Conservation (phyloP, 2,888 invertebrate species). For the Scaeva pyrastri region DNA sequence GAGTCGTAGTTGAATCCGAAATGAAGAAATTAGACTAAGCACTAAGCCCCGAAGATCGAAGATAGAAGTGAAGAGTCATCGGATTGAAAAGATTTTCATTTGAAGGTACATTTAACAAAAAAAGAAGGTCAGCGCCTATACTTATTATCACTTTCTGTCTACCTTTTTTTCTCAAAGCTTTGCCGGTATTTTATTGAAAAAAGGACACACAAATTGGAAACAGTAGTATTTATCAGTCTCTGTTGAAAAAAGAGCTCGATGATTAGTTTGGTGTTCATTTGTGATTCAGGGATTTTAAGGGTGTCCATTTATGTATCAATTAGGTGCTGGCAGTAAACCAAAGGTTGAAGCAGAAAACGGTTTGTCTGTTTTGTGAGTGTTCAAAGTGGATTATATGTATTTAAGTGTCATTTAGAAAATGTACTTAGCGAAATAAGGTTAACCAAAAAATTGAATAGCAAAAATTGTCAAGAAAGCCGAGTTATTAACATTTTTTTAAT, state of each 20-base stretch:
- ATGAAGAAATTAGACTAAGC: slow-evolving; percentile 4
- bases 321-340: slow-evolving; percentile 26
- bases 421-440: background rate
- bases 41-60: background rate
- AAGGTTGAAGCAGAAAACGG: slow-evolving; percentile 18
- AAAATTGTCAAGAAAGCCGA: too few relatives aligned
- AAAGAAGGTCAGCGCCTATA: slow-evolving; percentile 25
- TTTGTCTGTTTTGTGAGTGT: slow-evolving; percentile 4
- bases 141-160: slow-evolving; percentile 43
- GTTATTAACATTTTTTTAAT: too few relatives aligned
- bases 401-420: too few relatives aligned
- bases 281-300: slow-evolving; percentile 18
- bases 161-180: background rate
- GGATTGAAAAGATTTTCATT: slow-evolving; percentile 18
- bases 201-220: slow-evolving; percentile 8
- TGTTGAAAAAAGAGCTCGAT: background rate
- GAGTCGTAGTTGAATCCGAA: slow-evolving; percentile 35
- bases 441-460: too few relatives aligned
- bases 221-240: slow-evolving; percentile 29
- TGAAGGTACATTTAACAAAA: too few relatives aligned
- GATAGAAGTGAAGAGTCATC: background rate
- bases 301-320: slow-evolving; percentile 59
- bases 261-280: slow-evolving; percentile 23
- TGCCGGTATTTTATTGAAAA: background rate
- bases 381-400: too few relatives aligned